Percentiles rank a stretch among this genome's conserved stretches.
Evolutionary conservation across 2,888 invertebrate species (phyloP).

Genomic region (Sepioteuthis lessoniana): DNA sequence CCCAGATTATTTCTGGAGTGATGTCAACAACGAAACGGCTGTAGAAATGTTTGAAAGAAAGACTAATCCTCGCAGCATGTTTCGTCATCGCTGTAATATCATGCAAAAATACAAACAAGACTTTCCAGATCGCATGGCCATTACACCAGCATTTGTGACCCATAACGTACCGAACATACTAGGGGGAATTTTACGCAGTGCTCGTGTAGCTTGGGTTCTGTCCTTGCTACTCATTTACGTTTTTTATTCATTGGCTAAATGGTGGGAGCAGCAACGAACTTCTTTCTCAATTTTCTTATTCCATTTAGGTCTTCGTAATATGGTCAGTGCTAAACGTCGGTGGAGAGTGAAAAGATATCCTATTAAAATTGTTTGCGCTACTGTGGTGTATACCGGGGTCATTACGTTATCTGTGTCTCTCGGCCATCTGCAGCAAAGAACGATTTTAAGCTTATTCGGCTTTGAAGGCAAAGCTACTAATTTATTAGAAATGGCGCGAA

Average conservation of each 20-base stretch:
- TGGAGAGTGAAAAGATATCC: neutral
- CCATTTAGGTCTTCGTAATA: neutral
- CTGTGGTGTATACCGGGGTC: neutral
- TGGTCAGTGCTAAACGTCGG: neutral
- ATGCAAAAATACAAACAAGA: constrained; percentile 24
- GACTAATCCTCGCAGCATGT: constrained; percentile 44
- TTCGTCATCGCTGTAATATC: constrained; percentile 37
- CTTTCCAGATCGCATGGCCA: constrained; percentile 1
- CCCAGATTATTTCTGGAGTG: constrained; percentile 48
- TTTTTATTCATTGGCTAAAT: constrained; percentile 4
- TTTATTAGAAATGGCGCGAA: constrained; percentile 46
- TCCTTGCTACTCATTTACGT: neutral
- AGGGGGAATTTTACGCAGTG: constrained; percentile 35
- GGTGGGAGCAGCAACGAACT: neutral
- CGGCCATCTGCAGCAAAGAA: neutral
- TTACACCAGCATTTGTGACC: constrained; percentile 45
- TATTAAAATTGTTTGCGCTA: neutral
- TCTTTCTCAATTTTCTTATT: neutral
- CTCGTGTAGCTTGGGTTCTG: neutral
- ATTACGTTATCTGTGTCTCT: constrained; percentile 24
- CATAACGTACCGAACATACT: constrained; percentile 37
- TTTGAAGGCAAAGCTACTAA: constrained; percentile 44
- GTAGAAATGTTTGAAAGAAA: constrained; percentile 41
- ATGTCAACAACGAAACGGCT: constrained; percentile 41
- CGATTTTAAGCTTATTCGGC: neutral